phyloP scores from a whole-genome alignment of 2,113 vertebrate species.

The Ellobius talpinus region DNA sequence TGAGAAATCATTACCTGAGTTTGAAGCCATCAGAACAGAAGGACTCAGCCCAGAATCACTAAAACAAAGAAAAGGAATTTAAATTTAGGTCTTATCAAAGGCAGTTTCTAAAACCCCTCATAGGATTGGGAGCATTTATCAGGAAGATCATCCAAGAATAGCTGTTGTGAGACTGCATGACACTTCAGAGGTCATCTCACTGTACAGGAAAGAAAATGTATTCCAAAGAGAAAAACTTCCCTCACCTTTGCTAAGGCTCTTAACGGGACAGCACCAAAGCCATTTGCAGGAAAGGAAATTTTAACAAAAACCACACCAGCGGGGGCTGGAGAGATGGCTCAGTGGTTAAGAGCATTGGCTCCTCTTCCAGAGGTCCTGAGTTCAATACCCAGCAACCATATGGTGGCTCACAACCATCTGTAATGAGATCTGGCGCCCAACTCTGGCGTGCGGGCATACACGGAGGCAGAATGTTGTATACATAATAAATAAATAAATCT shows the following conservation, averaged over 20 bases:
- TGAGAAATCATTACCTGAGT: slow-evolving; percentile 91
- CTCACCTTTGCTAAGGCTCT: not conserved
- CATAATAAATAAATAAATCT: too few species aligned
- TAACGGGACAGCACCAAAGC: not conserved
- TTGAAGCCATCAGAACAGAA: slow-evolving; percentile 91
- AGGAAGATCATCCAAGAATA: slow-evolving; percentile 21
- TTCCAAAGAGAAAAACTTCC: not conserved
- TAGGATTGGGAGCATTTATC: not conserved
- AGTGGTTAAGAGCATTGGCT: too few species aligned
- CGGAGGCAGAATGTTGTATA: too few species aligned
- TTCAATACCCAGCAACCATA: too few species aligned
- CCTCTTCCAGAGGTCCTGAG: too few species aligned
- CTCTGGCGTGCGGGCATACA: too few species aligned
- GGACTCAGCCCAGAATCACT: slow-evolving; percentile 97
- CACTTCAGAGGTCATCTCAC: not conserved
- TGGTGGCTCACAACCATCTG: too few species aligned
- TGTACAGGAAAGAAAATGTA: slow-evolving; percentile 5
- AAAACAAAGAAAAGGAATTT: slow-evolving; percentile 80
- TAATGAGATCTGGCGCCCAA: too few species aligned
- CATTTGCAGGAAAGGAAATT: not conserved
- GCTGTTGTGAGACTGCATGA: not conserved
- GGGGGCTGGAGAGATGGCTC: too few species aligned
- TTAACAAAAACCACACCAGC: not conserved
- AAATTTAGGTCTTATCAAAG: slow-evolving; percentile 32
- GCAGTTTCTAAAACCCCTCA: slow-evolving; percentile 47